Evolutionary conservation across 1,140 invertebrate genomes (phyloP).

Genomic region (Aphaenogaster floridana): DNA sequence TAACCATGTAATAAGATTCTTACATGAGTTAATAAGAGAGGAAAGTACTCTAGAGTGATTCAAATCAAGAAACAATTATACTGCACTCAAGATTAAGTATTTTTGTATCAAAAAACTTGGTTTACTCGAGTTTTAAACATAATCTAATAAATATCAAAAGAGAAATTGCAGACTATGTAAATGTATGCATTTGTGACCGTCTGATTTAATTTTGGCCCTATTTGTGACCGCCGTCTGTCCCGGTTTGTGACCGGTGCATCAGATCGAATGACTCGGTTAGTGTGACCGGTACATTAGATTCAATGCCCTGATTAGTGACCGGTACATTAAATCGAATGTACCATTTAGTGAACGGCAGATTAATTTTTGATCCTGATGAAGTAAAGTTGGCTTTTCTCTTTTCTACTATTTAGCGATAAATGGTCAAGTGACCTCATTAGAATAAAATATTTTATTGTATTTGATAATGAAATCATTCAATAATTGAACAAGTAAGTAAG

Average conservation of each 20-base stretch:
- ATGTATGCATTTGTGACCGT: constrained; percentile 16
- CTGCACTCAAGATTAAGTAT: no score
- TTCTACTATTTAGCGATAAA: background rate
- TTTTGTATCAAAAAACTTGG: no score
- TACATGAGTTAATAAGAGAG: no score
- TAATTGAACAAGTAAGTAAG: background rate
- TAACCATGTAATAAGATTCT: no score
- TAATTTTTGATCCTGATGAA: background rate
- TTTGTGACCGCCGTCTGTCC: background rate
- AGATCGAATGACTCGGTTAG: background rate
- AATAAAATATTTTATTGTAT: constrained; percentile 5
- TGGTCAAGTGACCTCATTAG: background rate
- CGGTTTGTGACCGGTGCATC: background rate
- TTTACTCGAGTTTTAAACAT: no score
- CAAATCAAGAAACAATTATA: no score
- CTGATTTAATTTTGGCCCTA: background rate
- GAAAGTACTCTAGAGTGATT: no score
- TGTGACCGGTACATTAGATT: background rate
- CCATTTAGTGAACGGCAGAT: background rate
- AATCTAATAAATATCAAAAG: background rate
- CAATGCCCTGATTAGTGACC: background rate
- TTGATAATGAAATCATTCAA: background rate
- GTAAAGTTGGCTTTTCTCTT: no score
- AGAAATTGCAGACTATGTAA: constrained; percentile 7
- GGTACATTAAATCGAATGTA: background rate